phyloP scores from a whole-genome alignment of 1,140 invertebrate genomes.

The Dinothrombium tinctorium region DNA sequence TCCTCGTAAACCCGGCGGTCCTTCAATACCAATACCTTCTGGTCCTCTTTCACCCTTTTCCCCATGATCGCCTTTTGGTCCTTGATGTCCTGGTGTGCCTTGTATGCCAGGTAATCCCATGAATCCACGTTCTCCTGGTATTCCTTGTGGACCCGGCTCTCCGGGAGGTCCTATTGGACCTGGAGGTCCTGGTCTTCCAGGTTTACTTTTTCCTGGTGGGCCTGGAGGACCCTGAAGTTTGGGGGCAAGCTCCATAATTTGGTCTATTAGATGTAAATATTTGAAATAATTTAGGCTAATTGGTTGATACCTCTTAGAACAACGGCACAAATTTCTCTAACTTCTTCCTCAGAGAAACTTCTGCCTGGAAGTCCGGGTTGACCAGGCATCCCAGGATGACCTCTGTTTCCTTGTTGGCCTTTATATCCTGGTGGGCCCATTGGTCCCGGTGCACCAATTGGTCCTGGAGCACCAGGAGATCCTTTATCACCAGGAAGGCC shows the following conservation, averaged over 20 bases:
- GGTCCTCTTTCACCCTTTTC: slow-evolving; percentile 43
- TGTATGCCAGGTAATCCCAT: slow-evolving; percentile 34
- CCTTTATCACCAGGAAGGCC: too few species aligned
- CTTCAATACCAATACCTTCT: slow-evolving; percentile 39
- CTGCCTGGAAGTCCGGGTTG: slow-evolving; percentile 17
- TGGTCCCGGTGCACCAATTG: not conserved
- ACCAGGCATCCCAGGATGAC: not conserved
- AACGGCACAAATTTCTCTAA: slow-evolving; percentile 28
- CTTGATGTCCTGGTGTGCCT: slow-evolving; percentile 30
- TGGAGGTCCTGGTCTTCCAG: slow-evolving; percentile 18
- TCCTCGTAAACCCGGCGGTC: slow-evolving; percentile 36
- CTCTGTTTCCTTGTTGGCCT: not conserved
- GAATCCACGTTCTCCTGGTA: slow-evolving; percentile 36
- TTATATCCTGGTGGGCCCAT: not conserved
- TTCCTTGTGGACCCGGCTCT: slow-evolving; percentile 19
- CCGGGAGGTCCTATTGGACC: slow-evolving; percentile 35
- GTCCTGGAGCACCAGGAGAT: too few species aligned
- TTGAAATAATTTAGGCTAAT: slow-evolving; percentile 1
- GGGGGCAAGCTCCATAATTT: slow-evolving; percentile 32
- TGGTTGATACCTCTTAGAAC: slow-evolving; percentile 26
- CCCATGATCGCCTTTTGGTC: slow-evolving; percentile 30
- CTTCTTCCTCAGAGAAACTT: slow-evolving; percentile 25
- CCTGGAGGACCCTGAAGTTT: slow-evolving; percentile 34
- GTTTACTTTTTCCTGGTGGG: slow-evolving; percentile 27
- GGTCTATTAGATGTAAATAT: slow-evolving; percentile 24